Evolutionary conservation across 2,113 vertebrate species (phyloP).

Genomic region (Odontophorus gujanensis): DNA sequence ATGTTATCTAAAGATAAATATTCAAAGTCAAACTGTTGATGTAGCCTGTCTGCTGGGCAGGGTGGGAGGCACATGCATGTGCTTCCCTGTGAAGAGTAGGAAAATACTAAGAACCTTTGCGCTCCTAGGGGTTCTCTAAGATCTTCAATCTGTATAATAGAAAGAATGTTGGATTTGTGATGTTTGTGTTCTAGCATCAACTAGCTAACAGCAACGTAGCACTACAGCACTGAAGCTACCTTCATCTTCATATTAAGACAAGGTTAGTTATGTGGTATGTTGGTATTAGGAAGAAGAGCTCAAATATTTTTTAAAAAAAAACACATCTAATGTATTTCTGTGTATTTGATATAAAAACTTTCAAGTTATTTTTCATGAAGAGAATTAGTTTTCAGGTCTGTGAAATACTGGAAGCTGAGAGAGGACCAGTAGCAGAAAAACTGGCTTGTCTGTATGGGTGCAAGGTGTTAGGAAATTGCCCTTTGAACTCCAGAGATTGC

Average conservation of each 20-base stretch:
- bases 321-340: background rate
- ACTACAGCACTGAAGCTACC: background rate
- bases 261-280: rapidly evolving
- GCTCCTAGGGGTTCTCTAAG: background rate
- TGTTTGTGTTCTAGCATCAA: background rate
- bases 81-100: background rate
- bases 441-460: background rate
- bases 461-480: background rate
- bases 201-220: background rate
- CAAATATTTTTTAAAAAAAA: background rate
- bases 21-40: background rate
- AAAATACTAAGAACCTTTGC: background rate
- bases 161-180: background rate
- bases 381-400: background rate
- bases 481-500: background rate
- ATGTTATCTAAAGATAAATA: background rate
- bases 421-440: background rate
- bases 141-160: background rate
- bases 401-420: background rate
- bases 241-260: background rate
- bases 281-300: background rate
- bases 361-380: background rate
- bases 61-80: background rate
- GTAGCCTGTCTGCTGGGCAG: background rate
- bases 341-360: too few species aligned